Percentiles rank a stretch among this genome's conserved stretches.
These are phyloP conservation scores for Coregonus ussuriensis DNA, from an alignment of 2,797 vertebrate species.

Conservation along the genomic window DNA sequence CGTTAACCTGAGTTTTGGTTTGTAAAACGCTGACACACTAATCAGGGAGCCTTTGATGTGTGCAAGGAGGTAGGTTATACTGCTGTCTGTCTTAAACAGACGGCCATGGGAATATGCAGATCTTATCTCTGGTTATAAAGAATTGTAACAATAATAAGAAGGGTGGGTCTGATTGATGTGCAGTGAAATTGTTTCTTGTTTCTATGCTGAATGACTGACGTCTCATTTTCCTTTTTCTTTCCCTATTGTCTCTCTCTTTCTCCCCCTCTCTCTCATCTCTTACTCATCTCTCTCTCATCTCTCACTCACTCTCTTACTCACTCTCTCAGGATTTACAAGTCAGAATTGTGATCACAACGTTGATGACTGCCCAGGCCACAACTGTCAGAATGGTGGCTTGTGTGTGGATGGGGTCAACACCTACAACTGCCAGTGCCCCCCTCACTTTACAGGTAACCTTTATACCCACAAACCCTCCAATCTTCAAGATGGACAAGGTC, in stretches of 20 bases:
- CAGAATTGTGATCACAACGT: conserved; percentile 93
- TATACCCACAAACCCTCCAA: background rate
- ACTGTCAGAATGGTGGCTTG: conserved; percentile 87
- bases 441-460: conserved; percentile 86
- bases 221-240: conserved; percentile 1
- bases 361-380: conserved; percentile 89
- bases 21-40: conserved; percentile 55
- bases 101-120: conserved; percentile 30
- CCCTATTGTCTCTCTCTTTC: background rate
- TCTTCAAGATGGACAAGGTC: background rate
- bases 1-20: conserved; percentile 53
- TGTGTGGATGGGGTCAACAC: conserved; percentile 96
- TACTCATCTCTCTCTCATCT: background rate
- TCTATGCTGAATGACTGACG: background rate
- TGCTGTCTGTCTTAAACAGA: conserved; percentile 33
- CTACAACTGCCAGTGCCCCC: conserved; percentile 92
- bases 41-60: conserved; percentile 51
- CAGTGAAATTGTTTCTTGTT: conserved; percentile 15
- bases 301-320: conserved; percentile 19
- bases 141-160: conserved; percentile 27
- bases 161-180: conserved; percentile 47
- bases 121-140: conserved; percentile 35
- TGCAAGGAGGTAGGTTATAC: conserved; percentile 35
- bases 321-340: conserved; percentile 84
- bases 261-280: background rate